Evolutionary conservation across 92 coral and sea anemone genomes (phyloP).

Genomic region (Muricea muricata): DNA sequence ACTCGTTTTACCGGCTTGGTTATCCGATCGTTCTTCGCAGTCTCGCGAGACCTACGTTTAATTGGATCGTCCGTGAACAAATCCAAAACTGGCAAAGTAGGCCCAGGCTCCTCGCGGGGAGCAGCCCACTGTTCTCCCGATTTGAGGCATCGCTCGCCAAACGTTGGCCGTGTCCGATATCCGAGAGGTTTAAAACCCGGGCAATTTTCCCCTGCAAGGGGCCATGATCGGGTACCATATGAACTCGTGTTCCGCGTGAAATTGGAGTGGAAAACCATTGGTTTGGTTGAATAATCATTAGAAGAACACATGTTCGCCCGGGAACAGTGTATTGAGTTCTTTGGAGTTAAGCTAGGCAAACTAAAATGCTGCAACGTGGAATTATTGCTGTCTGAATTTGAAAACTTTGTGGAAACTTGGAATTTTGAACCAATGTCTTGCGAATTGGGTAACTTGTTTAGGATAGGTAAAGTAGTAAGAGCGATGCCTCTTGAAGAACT

Average conservation of each 20-base stretch:
- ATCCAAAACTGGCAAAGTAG: not conserved
- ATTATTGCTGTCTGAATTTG: not conserved
- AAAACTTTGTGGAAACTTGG: not conserved
- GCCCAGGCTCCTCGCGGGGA: not conserved
- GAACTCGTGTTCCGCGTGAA: not conserved
- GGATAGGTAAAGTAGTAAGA: not conserved
- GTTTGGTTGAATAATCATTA: not conserved
- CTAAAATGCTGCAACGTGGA: not conserved
- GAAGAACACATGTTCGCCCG: not conserved
- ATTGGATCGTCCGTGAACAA: not conserved
- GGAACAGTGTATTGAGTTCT: not conserved
- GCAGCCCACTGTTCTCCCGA: not conserved
- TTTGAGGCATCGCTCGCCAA: constrained; percentile 13
- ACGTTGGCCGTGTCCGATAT: constrained; percentile 9
- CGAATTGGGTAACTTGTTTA: not conserved
- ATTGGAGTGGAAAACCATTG: not conserved
- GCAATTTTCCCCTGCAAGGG: not conserved
- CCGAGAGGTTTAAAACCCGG: constrained; percentile 20
- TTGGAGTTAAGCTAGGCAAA: not conserved
- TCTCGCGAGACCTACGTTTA: not conserved
- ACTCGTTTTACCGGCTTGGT: not conserved
- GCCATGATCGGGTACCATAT: not conserved
- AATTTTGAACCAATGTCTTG: not conserved
- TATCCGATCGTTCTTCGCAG: not conserved
- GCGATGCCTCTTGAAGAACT: not conserved